Evolutionary conservation across 1,140 invertebrate genomes (phyloP), one percentile per base, ranked within the genome.

Genomic region (Pseudoatta argentina): DNA sequence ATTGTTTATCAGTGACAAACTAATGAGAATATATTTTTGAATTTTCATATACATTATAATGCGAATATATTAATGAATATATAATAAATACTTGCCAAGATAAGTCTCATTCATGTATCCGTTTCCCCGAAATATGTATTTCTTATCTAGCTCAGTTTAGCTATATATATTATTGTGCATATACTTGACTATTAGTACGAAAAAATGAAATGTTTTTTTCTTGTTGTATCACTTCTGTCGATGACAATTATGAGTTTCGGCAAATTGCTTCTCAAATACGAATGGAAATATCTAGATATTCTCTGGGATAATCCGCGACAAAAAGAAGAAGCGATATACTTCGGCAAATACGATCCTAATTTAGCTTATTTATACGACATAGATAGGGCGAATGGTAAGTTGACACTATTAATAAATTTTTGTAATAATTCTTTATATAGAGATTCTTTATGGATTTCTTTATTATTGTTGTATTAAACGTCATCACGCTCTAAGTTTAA

Each of bases 281-380:
- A 71, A 24, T 71, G 67, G 67, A 71, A 71, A 71, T 71, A 71
- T 2, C 1, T 51, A n/a, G 39, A 71, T 24, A 39, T 71, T 71
- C 34, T 71, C 2, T 71, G 67, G 67, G 39, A 71, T 0, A 71
- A 34, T 71, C 39, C 67, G 4, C n/a, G 48, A 6, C 39, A 71
- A 14, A 71, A 48, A 21, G 1, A 71, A 24, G 34, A 48, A 21
- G 39, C 67, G 39, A 51, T 71, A 16, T 5, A 21, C 4, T 16
- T 14, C 39, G 34, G 67, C 14, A 24, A 3, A 51, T 71, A 71
- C 3, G 24, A 51, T 4, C 5, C 39, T 71, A 71, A 14, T 5
- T 1, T 6, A n/a, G 12, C 39, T 5, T 71, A 24, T 24, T 16
- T 51, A 1, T 71, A 16, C 10, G 67, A 51, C 3, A 21, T 48